Evolutionary conservation across 2,888 invertebrate genomes (phyloP).

Genomic region (Tuta absoluta): DNA sequence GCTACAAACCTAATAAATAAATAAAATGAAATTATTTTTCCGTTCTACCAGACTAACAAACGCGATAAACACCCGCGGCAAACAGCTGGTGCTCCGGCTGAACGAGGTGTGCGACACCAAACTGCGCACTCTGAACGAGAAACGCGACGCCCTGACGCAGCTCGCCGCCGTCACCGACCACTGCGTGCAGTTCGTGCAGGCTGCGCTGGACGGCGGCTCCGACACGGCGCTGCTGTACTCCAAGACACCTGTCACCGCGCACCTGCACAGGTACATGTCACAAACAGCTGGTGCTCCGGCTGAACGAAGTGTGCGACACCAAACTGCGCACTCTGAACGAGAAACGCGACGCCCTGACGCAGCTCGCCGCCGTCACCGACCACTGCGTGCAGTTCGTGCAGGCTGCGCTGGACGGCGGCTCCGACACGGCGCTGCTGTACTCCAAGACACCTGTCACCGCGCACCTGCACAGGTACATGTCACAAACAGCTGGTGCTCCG

Average conservation of each 20-base stretch:
- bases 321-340: conserved; percentile 89
- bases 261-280: background rate
- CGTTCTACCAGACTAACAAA: conserved; percentile 84
- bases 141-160: conserved; percentile 90
- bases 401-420: too few species aligned
- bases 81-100: conserved; percentile 89
- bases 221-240: conserved; percentile 92
- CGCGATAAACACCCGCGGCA: conserved; percentile 90
- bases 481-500: too few species aligned
- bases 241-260: conserved; percentile 67
- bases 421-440: background rate
- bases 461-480: conserved; percentile 63
- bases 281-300: conserved; percentile 89
- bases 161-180: conserved; percentile 93
- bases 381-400: too few species aligned
- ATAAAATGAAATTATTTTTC: background rate
- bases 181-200: conserved; percentile 89
- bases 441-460: conserved; percentile 45
- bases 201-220: conserved; percentile 73
- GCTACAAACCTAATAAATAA: too few species aligned
- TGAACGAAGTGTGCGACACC: conserved; percentile 88
- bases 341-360: conserved; percentile 86
- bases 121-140: conserved; percentile 89
- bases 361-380: too few species aligned
- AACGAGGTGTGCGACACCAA: conserved; percentile 88